Conservation (phyloP, 1,140 invertebrate species). For the Lysiphlebus fabarum region DNA sequence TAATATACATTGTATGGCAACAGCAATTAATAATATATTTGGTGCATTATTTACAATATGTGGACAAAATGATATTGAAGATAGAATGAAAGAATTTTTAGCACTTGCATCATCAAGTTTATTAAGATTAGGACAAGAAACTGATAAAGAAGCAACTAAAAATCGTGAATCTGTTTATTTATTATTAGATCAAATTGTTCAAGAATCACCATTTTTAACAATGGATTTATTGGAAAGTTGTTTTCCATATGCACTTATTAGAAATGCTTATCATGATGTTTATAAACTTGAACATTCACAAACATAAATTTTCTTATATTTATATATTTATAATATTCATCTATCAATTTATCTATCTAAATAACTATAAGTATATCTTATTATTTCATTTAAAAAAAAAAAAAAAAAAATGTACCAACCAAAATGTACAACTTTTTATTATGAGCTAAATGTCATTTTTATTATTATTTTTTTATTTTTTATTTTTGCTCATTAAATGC, state of each 20-base stretch:
- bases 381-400: no score
- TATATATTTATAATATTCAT: no score
- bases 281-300: conserved; percentile 81
- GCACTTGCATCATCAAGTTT: conserved; percentile 94
- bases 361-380: no score
- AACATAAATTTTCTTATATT: no score
- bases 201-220: conserved; percentile 94
- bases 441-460: no score
- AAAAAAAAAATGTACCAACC: no score
- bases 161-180: conserved; percentile 96
- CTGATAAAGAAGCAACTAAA: conserved; percentile 88
- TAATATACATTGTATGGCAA: conserved; percentile 96
- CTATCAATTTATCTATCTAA: no score
- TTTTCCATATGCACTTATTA: conserved; percentile 93
- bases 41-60: conserved; percentile 95
- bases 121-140: conserved; percentile 89
- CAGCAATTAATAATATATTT: conserved; percentile 95
- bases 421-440: no score
- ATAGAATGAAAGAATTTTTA: conserved; percentile 97
- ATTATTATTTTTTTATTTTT: no score
- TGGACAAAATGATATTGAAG: conserved; percentile 91
- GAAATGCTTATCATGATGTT: conserved; percentile 94
- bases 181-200: conserved; percentile 91
- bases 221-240: conserved; percentile 98
- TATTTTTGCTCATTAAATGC: no score